Evolutionary conservation across 2,888 invertebrate genomes (phyloP), one percentile per base, ranked within the genome.

Genomic region (Philopedon plagiatum): DNA sequence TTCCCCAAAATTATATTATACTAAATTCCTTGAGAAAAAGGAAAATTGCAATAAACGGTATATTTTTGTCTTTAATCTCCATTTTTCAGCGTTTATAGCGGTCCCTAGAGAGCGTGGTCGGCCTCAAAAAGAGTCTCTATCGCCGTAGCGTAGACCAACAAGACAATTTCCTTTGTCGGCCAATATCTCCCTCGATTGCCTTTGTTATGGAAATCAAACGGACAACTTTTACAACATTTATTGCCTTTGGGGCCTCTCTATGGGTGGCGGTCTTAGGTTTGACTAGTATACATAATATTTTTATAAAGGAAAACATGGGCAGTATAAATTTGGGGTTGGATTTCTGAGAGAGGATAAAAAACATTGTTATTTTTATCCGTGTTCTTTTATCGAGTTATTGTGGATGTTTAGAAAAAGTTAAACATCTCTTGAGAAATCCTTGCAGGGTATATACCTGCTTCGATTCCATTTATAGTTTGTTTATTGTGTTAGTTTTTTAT

Each of bases 181-280:
- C 65, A 69, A 73, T 69, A 69, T 68, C 62, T 39, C 41, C 46
- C 56, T 49, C 46, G 56, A 67, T 72, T 56, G 70, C 66, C 69
- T 70, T 70, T 73, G 65, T 73, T 70, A 70, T 73, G 73, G 73
- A 73, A 70, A 73, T 70, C 61, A 66, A 69, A 70, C 56, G 69
- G 66, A 68, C 60, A 63, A 73, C 58, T 73, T 73, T 73, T 73
- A 73, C 62, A 37, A 49, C 64, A 68, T 73, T 73, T 73, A 68
- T 68, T 68, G 73, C 49, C 62, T 46, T 2, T 5, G 18, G 66
- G 63, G 46, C 32, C 41, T 23, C 54, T 39, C 41, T n/a, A n/a
- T n/a, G 32, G 62, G 34, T 63, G 9, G 13, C 13, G 39, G 51
- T 15, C 29, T 54, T 54, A 46, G 51, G 34, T 26, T 49, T 23